These are phyloP conservation scores for Oscheius sp. DNA, from an alignment of 2,888 invertebrate genomes.

Conservation along the genomic window DNA sequence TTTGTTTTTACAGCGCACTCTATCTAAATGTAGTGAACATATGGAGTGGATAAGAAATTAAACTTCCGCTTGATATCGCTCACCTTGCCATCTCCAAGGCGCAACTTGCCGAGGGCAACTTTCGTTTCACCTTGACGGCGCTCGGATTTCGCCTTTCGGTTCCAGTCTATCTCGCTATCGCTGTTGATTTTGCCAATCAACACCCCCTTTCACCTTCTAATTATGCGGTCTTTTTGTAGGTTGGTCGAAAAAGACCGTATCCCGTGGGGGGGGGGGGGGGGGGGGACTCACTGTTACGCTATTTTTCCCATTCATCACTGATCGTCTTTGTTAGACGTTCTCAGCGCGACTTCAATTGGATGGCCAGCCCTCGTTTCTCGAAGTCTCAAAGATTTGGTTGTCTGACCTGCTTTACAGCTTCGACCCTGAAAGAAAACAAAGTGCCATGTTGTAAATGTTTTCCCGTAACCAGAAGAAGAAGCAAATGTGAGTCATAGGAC, in stretches of 20 bases:
- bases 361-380: no score
- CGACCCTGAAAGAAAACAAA: no score
- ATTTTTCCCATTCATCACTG: not conserved
- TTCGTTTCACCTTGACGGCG: constrained; percentile 27
- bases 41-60: not conserved
- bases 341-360: no score
- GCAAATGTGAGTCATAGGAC: not conserved
- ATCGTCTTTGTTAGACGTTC: not conserved
- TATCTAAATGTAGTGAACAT: not conserved
- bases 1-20: not conserved
- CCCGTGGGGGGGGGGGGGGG: no score
- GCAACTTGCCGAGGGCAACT: constrained; percentile 24
- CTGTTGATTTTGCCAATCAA: constrained; percentile 25
- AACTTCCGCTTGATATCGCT: no score
- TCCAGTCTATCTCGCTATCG: constrained; percentile 27
- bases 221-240: no score
- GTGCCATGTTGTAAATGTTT: not conserved
- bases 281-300: no score
- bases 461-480: not conserved
- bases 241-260: no score
- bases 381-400: no score
- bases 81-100: not conserved
- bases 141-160: constrained; percentile 30
- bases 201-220: constrained; percentile 12
- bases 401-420: not conserved